Base-by-base conservation (phyloP, 2,113 vertebrate genomes). In the Natator depressus region DNA sequence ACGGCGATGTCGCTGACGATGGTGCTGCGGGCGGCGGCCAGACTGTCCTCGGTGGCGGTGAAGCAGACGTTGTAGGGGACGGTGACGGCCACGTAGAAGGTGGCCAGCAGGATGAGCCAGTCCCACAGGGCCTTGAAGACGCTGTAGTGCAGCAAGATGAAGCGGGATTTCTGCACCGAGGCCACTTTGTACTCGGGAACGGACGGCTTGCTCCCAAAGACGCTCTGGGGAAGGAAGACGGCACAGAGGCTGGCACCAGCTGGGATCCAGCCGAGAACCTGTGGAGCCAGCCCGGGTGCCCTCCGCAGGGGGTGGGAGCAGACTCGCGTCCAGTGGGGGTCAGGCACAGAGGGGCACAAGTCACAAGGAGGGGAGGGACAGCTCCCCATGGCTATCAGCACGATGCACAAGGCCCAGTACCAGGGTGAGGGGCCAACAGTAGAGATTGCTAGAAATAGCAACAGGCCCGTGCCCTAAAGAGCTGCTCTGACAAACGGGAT, bases 21-120 rank as follows among this genome's bases (percentile, higher is more conserved):
- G 59, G 99, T 99, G 96, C 98, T 99, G 51, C 98, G 98, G 7
- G 98, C 98, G 1, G 99, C 97, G 1, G 98, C 97, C 75, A 97
- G 98, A 24, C 96, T 98, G 90, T 99, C 98, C 1, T 99, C 98
- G 0, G 98, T 98, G 46, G 98, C 98, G 7, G 98, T 99, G 96
- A 99, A 99, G 98, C 99, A 99, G 93, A 99, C 99, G 0, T 99
- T 99, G 97, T 99, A 99, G 65, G 99, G 99, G 84, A 99, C 99
- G 0, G 99, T 99, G 95, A 99, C 96, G 0, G 99, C 99, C 9
- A 99, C 99, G 0, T 99, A 99, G 98, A 99, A 99, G 83, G 99
- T 99, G 72, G 99, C 99, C 79, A 99, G 95, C 31, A 99, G 99
- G 96, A 99, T 99, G 22, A 99, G 96, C 98, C 99, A 99, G 88